phyloP scores from a whole-genome alignment of 2,888 invertebrate genomes.

The Argyresthia albistria region DNA sequence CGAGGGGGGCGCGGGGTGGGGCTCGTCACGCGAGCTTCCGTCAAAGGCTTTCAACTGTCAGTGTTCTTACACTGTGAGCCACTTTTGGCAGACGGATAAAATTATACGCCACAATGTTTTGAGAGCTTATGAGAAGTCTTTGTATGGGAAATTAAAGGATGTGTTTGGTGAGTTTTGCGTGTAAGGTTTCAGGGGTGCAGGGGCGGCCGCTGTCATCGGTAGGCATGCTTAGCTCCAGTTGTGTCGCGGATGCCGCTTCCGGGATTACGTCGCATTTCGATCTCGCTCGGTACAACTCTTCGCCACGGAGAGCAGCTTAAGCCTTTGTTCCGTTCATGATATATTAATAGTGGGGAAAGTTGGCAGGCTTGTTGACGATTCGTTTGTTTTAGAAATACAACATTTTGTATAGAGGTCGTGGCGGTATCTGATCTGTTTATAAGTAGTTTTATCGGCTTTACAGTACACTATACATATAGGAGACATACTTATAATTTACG shows the following conservation, averaged over 20 bases:
- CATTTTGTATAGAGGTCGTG: not conserved
- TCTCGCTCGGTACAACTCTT: not conserved
- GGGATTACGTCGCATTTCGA: conserved; percentile 5
- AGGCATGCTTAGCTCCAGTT: not conserved
- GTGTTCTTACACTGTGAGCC: conserved; percentile 18
- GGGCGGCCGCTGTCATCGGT: not conserved
- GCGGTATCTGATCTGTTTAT: too few relatives aligned
- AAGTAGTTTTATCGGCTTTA: too few relatives aligned
- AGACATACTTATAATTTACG: too few relatives aligned
- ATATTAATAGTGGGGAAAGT: not conserved
- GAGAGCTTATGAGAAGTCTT: conserved; percentile 8
- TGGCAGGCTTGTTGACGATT: not conserved
- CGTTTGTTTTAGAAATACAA: not conserved
- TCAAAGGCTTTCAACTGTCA: conserved; percentile 47
- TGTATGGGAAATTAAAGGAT: conserved; percentile 15
- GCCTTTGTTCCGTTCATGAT: not conserved
- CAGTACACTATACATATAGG: too few relatives aligned
- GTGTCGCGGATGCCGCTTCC: not conserved
- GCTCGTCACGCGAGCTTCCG: conserved; percentile 46
- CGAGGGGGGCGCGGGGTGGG: conserved; percentile 35
- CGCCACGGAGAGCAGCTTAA: not conserved
- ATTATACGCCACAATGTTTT: conserved; percentile 8
- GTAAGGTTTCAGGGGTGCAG: conserved; percentile 4
- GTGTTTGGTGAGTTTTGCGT: conserved; percentile 9
- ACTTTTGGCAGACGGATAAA: not conserved